phyloP scores from a whole-genome alignment of 1,140 invertebrate genomes.

The Pseudomyrmex concolor region DNA sequence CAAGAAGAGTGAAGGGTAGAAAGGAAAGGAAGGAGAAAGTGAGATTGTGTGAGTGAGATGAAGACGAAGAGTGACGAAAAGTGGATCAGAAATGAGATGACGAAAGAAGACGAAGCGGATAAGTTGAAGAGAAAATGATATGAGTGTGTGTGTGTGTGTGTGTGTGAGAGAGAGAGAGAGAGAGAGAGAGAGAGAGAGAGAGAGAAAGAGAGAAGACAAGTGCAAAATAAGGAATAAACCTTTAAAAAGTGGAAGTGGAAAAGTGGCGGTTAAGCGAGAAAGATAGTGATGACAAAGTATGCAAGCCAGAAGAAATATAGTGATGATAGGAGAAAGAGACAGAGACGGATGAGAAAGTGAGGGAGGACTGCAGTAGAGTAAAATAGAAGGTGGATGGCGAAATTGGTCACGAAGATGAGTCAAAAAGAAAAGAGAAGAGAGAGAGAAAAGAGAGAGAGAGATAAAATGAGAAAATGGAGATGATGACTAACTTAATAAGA shows the following conservation, averaged over 20 bases:
- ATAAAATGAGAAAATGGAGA: not conserved
- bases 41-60: slow-evolving; percentile 34
- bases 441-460: slow-evolving; percentile 18
- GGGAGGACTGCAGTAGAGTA: not conserved
- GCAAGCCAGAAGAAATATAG: not conserved
- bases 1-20: slow-evolving; percentile 2
- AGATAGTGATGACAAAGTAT: not conserved
- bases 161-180: not conserved
- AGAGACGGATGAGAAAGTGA: slow-evolving; percentile 2
- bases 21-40: slow-evolving; percentile 21
- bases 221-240: not conserved
- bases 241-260: slow-evolving; percentile 27
- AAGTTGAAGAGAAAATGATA: slow-evolving; percentile 8
- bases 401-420: slow-evolving; percentile 19
- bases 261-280: not conserved
- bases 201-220: not conserved
- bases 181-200: not conserved
- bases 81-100: slow-evolving; percentile 13
- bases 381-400: slow-evolving; percentile 24
- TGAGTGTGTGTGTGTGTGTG: no score
- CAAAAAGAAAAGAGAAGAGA: slow-evolving; percentile 1
- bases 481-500: slow-evolving; percentile 27
- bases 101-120: not conserved
- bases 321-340: not conserved
- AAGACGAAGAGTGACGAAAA: not conserved